Conservation (phyloP, 1,140 invertebrate species). For the Arion vulgaris region DNA sequence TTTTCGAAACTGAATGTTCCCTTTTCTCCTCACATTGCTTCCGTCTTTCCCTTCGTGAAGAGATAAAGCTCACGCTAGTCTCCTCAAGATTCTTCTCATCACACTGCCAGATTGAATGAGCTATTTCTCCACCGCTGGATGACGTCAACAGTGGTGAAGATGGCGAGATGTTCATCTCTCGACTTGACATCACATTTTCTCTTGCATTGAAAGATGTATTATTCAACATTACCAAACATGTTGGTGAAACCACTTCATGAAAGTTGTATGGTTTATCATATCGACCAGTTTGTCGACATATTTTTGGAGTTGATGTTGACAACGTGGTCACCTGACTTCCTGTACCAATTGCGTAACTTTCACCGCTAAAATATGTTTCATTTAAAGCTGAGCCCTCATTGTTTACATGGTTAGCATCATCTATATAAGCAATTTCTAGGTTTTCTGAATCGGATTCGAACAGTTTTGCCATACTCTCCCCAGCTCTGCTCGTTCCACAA, state of each 20-base stretch:
- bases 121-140: not conserved
- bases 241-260: not conserved
- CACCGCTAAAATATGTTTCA: not conserved
- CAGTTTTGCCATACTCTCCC: constrained; percentile 35
- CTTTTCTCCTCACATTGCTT: not conserved
- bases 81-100: not conserved
- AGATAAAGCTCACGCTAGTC: not conserved
- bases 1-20: no score
- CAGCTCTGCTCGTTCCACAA: constrained; percentile 29
- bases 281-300: not conserved
- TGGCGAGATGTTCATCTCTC: not conserved
- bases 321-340: not conserved
- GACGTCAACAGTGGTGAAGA: not conserved
- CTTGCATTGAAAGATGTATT: not conserved
- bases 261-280: not conserved
- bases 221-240: not conserved
- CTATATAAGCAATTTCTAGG: not conserved
- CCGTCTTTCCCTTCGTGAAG: not conserved
- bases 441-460: constrained; percentile 4
- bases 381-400: not conserved
- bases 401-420: not conserved
- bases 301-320: not conserved
- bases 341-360: not conserved
- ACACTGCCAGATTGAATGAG: not conserved
- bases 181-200: not conserved